Evolutionary conservation across 2,113 vertebrate species (phyloP).

Genomic region (Glaucomys volans): DNA sequence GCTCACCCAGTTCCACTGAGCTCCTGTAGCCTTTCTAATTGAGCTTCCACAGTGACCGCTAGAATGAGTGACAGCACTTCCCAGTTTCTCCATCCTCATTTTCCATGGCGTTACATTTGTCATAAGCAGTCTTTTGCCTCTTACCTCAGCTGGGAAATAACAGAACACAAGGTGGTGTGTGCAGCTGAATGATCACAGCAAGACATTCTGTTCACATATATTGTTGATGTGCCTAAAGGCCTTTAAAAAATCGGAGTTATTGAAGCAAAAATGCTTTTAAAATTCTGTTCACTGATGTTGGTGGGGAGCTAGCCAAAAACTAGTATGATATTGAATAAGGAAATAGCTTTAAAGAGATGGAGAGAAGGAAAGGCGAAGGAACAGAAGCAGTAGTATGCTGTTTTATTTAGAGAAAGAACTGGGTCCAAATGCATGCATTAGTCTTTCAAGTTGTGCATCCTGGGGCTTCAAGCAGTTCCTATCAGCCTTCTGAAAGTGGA

Average conservation of each 20-base stretch:
- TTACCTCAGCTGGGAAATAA: not conserved
- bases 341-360: slow-evolving; percentile 40
- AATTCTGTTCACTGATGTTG: slow-evolving; percentile 53
- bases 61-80: not conserved
- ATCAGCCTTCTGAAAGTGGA: not conserved
- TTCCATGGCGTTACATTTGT: not conserved
- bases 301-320: slow-evolving; percentile 25
- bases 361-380: not conserved
- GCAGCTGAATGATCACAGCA: not conserved
- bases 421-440: slow-evolving; percentile 19
- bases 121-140: not conserved
- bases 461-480: not conserved
- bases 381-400: not conserved
- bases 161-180: not conserved
- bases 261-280: slow-evolving; percentile 41
- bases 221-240: not conserved
- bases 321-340: slow-evolving; percentile 18
- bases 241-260: slow-evolving; percentile 50
- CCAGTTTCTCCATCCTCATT: not conserved
- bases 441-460: not conserved
- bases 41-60: not conserved
- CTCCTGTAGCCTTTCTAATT: not conserved
- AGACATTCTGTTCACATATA: not conserved
- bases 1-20: not conserved
- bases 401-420: slow-evolving; percentile 63